These are phyloP conservation scores for Philaethria dido DNA, from an alignment of 2,888 invertebrate genomes.

Conservation along the genomic window DNA sequence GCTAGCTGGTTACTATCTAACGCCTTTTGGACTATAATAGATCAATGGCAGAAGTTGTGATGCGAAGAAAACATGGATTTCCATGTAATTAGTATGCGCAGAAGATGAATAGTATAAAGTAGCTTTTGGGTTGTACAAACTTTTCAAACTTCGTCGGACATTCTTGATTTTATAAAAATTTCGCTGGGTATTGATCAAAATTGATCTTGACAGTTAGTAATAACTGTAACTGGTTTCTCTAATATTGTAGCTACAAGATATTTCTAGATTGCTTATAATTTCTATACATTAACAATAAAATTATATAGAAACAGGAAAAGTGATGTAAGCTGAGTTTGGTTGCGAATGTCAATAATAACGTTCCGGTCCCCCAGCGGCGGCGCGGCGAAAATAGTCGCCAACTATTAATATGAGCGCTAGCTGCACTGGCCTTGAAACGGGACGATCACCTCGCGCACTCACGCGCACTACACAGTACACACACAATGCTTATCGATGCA, in stretches of 20 bases:
- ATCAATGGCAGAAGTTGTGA: neutral
- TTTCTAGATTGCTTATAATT: neutral
- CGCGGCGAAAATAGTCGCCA: slow-evolving; percentile 80
- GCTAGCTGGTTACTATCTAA: slow-evolving; percentile 11
- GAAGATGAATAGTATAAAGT: neutral
- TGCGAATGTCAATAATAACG: slow-evolving; percentile 82
- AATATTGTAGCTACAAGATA: neutral
- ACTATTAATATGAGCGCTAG: slow-evolving; percentile 82
- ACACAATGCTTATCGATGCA: slow-evolving; percentile 64
- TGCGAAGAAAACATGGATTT: neutral
- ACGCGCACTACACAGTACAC: slow-evolving; percentile 57
- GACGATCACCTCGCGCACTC: slow-evolving; percentile 79
- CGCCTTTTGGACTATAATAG: neutral
- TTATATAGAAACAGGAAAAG: slow-evolving; percentile 48
- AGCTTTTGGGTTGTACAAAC: neutral
- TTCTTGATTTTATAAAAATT: neutral
- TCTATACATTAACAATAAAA: neutral
- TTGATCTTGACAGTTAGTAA: neutral
- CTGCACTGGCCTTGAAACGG: slow-evolving; percentile 83
- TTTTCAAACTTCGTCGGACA: neutral
- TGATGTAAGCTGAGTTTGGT: slow-evolving; percentile 71
- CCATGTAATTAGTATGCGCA: neutral
- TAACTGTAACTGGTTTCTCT: neutral
- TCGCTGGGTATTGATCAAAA: neutral
- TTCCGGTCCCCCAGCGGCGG: slow-evolving; percentile 73